phyloP scores from a whole-genome alignment of 2,888 invertebrate species.

The Athripsodes cinereus region DNA sequence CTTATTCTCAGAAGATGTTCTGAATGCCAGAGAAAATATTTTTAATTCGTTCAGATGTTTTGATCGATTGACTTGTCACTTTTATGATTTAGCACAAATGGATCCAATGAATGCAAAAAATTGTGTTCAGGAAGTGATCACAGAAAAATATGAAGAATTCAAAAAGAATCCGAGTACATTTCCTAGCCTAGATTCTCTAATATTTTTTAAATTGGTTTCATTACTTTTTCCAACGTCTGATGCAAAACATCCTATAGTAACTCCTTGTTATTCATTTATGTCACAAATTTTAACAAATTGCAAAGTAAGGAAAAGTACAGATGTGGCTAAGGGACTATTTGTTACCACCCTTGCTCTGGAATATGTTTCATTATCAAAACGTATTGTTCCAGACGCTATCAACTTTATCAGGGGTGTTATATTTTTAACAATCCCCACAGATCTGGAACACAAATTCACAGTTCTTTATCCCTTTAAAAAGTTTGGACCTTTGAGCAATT shows the following conservation, averaged over 20 bases:
- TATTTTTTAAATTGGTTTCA: constrained; percentile 77
- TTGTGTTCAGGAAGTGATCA: constrained; percentile 61
- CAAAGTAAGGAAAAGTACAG: constrained; percentile 56
- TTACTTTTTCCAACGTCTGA: constrained; percentile 86
- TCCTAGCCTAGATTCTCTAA: constrained; percentile 63
- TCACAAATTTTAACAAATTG: constrained; percentile 67
- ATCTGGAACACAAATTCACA: constrained; percentile 53
- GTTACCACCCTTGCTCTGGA: constrained; percentile 68
- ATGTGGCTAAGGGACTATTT: constrained; percentile 74
- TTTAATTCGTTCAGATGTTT: constrained; percentile 54
- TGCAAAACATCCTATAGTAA: constrained; percentile 82
- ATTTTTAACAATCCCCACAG: constrained; percentile 62
- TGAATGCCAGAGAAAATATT: constrained; percentile 36
- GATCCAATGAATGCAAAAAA: constrained; percentile 63
- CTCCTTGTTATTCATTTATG: constrained; percentile 78
- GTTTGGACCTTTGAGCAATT: constrained; percentile 45
- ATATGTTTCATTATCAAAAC: constrained; percentile 71
- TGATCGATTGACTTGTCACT: constrained; percentile 49
- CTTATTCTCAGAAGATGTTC: constrained; percentile 41
- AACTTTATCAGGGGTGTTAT: constrained; percentile 75
- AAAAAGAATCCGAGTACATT: constrained; percentile 52
- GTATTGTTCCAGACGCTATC: constrained; percentile 73
- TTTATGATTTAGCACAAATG: constrained; percentile 65
- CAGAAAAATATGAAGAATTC: constrained; percentile 64
- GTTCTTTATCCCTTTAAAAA: constrained; percentile 64